Base-by-base conservation (phyloP, 2,888 invertebrate genomes). In the Eustalomyia histrio region DNA sequence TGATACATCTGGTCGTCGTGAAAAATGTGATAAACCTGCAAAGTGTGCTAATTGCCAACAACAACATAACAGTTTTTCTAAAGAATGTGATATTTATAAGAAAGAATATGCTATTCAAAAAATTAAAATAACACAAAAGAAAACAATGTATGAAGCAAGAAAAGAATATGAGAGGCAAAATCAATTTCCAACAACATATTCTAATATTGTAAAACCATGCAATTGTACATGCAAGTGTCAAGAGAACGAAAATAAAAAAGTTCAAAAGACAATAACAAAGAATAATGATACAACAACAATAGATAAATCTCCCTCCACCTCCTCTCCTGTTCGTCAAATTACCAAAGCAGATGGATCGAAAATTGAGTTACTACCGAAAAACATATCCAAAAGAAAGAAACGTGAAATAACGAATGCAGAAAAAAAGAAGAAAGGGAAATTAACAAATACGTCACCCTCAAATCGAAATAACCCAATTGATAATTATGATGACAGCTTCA, bases 21-120 rank as follows among this genome's bases (percentile, higher is more conserved):
- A 58, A 65, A 76, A 71, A 52, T 71, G 71, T 16, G 18, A 65
- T 1, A 58, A 18, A 39, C 39, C 29, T 7, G 50, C 76, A 47
- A 71, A 76, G 29, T 71, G 71, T 47, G 53, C 12, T 1, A 71
- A 53, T 17, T 71, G 76, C 18, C 71, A 76, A 76, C 57, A 76
- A 47, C 18, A 63, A 16, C 55, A 63, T 18, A 72, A 72, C 33
- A 74, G 64, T 5, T 65, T 74, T 1, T 74, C 58, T 2, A 65
- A 39, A 4, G 8, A 57, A 50, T 65, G 73, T 14, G 0, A 0
- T 17, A 9, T 65, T 0, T 74, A 35, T 47, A 74, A 65, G 50
- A 65, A 58, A 58, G 52, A 64, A 47, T 52, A 50, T 55, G 57
- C 14, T 4, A 64, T 63, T 16, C 17, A 21, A n/a, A n/a, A n/a